These are phyloP conservation scores for Neostethus bicornis DNA, from an alignment of 2,797 vertebrate species.

Conservation along the genomic window DNA sequence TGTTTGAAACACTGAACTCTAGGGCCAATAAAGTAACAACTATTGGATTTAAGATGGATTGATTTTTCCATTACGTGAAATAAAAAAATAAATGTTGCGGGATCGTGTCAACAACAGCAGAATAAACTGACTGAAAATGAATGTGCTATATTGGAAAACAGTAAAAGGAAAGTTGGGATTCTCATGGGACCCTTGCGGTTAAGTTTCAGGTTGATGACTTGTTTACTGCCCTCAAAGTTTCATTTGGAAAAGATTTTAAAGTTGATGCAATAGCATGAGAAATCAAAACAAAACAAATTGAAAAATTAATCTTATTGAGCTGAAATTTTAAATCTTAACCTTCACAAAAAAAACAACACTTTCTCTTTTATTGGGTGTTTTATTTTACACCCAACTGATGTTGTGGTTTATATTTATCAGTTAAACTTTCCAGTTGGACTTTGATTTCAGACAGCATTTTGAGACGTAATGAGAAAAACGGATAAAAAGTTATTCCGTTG, in stretches of 20 bases:
- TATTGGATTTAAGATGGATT: neutral
- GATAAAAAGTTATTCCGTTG: neutral
- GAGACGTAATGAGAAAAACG: neutral
- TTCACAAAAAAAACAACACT: too few relatives aligned
- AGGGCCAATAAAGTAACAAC: neutral
- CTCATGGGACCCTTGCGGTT: neutral
- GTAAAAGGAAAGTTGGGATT: neutral
- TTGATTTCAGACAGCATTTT: neutral
- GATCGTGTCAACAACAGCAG: neutral
- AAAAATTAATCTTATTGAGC: neutral
- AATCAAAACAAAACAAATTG: neutral
- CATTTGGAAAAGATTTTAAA: neutral
- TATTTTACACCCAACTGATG: too few relatives aligned
- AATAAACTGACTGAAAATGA: constrained; percentile 4
- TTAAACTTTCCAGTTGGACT: neutral
- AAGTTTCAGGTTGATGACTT: neutral
- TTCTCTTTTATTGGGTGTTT: too few relatives aligned
- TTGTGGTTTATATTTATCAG: neutral
- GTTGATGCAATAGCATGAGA: neutral
- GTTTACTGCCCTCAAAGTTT: neutral
- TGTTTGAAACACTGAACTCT: constrained; percentile 15
- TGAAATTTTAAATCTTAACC: neutral
- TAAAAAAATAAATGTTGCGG: neutral
- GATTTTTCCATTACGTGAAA: constrained; percentile 18
- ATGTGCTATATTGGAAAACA: neutral